A percentile compares a stretch with the other conserved stretches of the same genome.
These are phyloP conservation scores for Polylopha cassiicola DNA, from an alignment of 2,888 invertebrate species.

Conservation along the genomic window DNA sequence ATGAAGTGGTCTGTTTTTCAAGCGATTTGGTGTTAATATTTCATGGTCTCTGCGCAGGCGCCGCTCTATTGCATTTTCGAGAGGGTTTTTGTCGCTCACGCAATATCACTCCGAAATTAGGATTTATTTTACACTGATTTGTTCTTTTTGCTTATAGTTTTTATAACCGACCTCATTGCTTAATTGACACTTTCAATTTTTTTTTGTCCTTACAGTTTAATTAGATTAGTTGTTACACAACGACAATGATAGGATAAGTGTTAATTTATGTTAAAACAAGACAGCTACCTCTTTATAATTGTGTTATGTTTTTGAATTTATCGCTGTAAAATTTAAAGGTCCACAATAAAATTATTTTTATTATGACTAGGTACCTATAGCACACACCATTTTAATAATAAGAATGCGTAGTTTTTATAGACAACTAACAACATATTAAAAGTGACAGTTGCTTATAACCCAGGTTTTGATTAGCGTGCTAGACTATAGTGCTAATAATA, in stretches of 20 bases:
- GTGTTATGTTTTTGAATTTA: too few species aligned
- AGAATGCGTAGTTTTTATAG: too few species aligned
- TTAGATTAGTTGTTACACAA: constrained; percentile 19
- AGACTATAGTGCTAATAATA: too few species aligned
- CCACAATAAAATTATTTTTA: too few species aligned
- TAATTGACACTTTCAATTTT: constrained; percentile 36
- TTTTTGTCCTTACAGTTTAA: constrained; percentile 23
- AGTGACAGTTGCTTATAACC: too few species aligned
- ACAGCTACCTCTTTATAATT: too few species aligned
- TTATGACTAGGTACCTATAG: too few species aligned
- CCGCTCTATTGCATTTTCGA: constrained; percentile 19
- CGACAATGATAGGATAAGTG: constrained; percentile 9
- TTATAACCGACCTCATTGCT: constrained; percentile 48
- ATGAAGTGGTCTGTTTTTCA: constrained; percentile 20
- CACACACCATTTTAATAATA: too few species aligned
- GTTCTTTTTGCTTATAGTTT: constrained; percentile 37
- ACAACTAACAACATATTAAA: too few species aligned
- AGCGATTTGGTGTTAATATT: constrained; percentile 18
- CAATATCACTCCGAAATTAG: constrained; percentile 37
- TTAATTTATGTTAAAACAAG: constrained; percentile 3
- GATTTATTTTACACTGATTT: constrained; percentile 45
- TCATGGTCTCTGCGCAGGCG: constrained; percentile 29
- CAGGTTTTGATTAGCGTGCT: too few species aligned
- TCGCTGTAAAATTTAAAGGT: too few species aligned
- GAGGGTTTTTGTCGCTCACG: constrained; percentile 23